Base-by-base conservation (phyloP, 2,113 vertebrate species). In the Oreotragus oreotragus region DNA sequence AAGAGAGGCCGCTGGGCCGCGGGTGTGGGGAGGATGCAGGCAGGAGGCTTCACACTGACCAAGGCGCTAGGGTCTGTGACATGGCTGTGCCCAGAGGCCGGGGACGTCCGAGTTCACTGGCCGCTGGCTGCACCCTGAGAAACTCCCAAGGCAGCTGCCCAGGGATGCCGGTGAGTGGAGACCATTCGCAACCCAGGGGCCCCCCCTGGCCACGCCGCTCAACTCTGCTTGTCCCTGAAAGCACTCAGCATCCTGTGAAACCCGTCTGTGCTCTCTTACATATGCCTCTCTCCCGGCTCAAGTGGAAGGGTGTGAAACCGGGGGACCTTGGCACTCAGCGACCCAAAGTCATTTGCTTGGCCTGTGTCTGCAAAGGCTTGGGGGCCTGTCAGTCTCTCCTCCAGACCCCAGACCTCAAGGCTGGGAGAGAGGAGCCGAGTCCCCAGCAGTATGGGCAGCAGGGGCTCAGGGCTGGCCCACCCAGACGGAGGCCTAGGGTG, bases 11-110 rank as follows among this genome's bases (percentile, higher is more conserved):
- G 21, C 84, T 2, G 85, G 96, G 39, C 66, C 90, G 17, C 10
- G 90, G n/a, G 95, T 92, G 66, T 2, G 83, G 93, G 84, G 93
- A 97, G 14, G 58, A 64, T 95, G 85, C 43, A 28, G 80, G n/a
- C 62, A 39, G 83, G 45, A 58, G 12, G 7, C 53, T 15, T 77
- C 70, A 23, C 57, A 1, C 4, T 0, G 73, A 36, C 66, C 3
- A 12, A n/a, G 62, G 39, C 11, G 7, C 70, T 23, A 7, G n/a
- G 55, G 21, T 79, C 84, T 36, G 55, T 10, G 81, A 17, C 11
- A 11, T 10, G 14, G n/a, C 45, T 19, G 66, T 5, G 43, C 49
- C 64, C 51, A 15, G 51, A 21, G 30, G 15, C 27, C 13, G 2
- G 51, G 64, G 39, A 33, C 1, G 6, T 23, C 47, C 16, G 60